Conservation (phyloP, 2,113 vertebrate species). For the Podilymbus podiceps region DNA sequence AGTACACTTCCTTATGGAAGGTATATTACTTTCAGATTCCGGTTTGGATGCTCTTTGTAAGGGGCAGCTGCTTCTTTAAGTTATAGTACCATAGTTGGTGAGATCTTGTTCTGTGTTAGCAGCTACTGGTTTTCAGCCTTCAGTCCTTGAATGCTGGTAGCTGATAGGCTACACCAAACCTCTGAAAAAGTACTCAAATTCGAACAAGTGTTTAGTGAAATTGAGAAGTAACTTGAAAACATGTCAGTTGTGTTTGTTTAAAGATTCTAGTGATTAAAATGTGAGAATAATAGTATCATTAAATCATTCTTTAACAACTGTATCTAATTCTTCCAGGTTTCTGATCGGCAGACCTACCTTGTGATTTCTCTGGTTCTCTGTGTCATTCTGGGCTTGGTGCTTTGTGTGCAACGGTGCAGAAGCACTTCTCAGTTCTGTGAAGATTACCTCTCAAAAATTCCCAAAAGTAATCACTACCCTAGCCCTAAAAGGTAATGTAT, state of each 20-base stretch:
- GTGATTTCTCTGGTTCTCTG: conserved; percentile 88
- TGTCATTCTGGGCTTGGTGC: conserved; percentile 84
- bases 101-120: not conserved
- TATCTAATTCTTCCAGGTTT: conserved; percentile 73
- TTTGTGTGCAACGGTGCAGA: conserved; percentile 90
- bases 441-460: conserved; percentile 75
- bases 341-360: conserved; percentile 92
- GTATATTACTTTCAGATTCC: not conserved
- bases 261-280: not conserved
- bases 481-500: conserved; percentile 89
- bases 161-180: not conserved
- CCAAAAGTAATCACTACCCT: conserved; percentile 92
- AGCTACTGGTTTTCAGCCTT: not conserved
- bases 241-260: not conserved
- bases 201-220: not conserved
- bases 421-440: conserved; percentile 71
- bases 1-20: not conserved
- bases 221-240: not conserved
- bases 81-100: not conserved
- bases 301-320: not conserved
- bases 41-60: not conserved
- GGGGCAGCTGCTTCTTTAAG: not conserved
- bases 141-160: not conserved
- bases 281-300: fast-evolving
- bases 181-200: not conserved